Conservation (phyloP, 2,888 invertebrate genomes). For the Pristionchus maxplancki region DNA sequence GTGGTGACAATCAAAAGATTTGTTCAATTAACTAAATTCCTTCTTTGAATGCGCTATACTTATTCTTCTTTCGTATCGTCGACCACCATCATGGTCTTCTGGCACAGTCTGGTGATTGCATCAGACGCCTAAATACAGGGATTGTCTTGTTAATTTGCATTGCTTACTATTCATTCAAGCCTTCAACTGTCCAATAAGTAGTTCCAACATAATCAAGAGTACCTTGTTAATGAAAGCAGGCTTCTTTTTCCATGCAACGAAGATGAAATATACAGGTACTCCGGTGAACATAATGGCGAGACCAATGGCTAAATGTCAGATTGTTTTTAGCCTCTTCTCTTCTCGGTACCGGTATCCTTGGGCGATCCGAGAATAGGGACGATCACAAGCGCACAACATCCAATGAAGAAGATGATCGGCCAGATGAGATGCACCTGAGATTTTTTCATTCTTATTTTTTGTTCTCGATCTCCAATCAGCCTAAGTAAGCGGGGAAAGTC, state of each 20-base stretch:
- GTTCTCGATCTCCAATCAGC: too few relatives aligned
- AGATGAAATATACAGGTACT: conserved; percentile 76
- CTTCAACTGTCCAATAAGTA: too few relatives aligned
- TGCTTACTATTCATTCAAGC: conserved; percentile 1
- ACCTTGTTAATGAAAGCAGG: conserved; percentile 67
- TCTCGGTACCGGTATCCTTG: conserved; percentile 81
- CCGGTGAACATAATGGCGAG: conserved; percentile 76
- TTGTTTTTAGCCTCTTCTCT: not conserved
- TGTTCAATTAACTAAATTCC: not conserved
- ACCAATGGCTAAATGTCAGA: conserved; percentile 69
- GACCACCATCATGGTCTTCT: conserved; percentile 74
- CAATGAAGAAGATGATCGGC: conserved; percentile 86
- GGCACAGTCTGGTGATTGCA: conserved; percentile 64
- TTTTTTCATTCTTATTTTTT: not conserved
- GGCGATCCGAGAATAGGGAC: conserved; percentile 89
- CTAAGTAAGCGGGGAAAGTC: too few relatives aligned
- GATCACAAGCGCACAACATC: conserved; percentile 90
- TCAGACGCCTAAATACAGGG: conserved; percentile 56
- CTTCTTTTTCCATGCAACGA: conserved; percentile 73
- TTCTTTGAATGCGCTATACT: not conserved
- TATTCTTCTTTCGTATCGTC: conserved; percentile 68
- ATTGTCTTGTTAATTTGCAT: too few relatives aligned
- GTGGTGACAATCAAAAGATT: too few relatives aligned
- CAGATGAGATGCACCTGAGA: conserved; percentile 58
- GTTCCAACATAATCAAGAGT: too few relatives aligned